These are phyloP conservation scores for Hymenochirus boettgeri DNA, from an alignment of 2,113 vertebrate genomes.

Conservation along the genomic window DNA sequence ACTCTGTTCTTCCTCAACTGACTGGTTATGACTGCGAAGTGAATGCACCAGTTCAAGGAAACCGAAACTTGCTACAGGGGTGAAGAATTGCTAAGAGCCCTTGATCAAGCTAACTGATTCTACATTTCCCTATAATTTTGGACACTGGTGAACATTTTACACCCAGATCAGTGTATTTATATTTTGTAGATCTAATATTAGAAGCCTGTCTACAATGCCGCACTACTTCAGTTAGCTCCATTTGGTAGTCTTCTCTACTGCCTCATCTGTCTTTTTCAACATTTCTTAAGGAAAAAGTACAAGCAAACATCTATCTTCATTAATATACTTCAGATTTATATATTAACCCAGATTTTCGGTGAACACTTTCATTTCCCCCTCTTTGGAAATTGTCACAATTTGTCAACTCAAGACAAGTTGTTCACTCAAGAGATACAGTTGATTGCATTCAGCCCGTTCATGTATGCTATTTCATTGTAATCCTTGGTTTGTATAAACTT, in stretches of 20 bases:
- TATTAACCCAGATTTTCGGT: conserved; percentile 63
- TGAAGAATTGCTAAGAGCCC: conserved; percentile 87
- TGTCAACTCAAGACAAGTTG: conserved; percentile 21
- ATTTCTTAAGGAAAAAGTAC: conserved; percentile 50
- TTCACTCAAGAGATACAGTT: not conserved
- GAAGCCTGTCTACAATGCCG: conserved; percentile 80
- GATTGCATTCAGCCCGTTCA: conserved; percentile 16
- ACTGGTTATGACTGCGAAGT: conserved; percentile 94
- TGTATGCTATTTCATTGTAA: conserved; percentile 46
- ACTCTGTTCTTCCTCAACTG: conserved; percentile 79
- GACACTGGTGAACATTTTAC: conserved; percentile 79
- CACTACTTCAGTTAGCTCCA: conserved; percentile 68
- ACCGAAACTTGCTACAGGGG: conserved; percentile 89
- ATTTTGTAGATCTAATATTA: conserved; percentile 83
- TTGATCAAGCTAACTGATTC: conserved; percentile 92
- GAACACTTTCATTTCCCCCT: conserved; percentile 63
- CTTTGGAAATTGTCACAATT: conserved; percentile 64
- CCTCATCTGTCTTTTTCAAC: conserved; percentile 62
- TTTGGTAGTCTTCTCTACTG: conserved; percentile 64
- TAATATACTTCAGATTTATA: conserved; percentile 49
- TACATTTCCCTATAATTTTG: conserved; percentile 69
- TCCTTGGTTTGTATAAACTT: conserved; percentile 53
- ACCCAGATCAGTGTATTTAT: conserved; percentile 82
- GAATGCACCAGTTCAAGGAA: conserved; percentile 84
- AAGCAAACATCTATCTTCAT: conserved; percentile 55